Conservation (phyloP, 2,888 invertebrate species). For the Acanthoscelides obtectus region DNA sequence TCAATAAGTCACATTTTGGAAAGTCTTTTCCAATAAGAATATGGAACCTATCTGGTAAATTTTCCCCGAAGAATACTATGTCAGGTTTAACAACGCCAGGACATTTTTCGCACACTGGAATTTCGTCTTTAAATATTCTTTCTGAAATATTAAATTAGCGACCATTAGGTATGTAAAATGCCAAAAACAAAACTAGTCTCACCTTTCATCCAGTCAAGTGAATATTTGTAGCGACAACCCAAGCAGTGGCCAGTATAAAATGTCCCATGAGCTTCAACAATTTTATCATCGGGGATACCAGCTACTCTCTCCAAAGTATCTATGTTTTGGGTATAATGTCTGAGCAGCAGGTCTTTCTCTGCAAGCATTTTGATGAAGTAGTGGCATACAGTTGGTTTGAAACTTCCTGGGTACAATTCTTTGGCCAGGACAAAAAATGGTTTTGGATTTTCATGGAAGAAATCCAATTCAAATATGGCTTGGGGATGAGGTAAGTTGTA, state of each 20-base stretch:
- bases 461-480: constrained; percentile 87
- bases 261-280: constrained; percentile 94
- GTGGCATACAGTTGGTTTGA: constrained; percentile 86
- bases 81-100: constrained; percentile 87
- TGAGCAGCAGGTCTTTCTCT: constrained; percentile 71
- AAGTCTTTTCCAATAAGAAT: constrained; percentile 68
- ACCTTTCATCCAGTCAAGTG: constrained; percentile 85
- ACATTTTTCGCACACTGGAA: constrained; percentile 70
- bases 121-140: constrained; percentile 64
- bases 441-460: constrained; percentile 81
- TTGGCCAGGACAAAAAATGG: constrained; percentile 91
- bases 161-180: too few relatives aligned
- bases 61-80: constrained; percentile 94
- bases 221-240: constrained; percentile 66
- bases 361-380: constrained; percentile 83
- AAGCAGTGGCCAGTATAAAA: constrained; percentile 86
- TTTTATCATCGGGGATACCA: constrained; percentile 74
- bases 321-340: constrained; percentile 88
- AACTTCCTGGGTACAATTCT: constrained; percentile 81
- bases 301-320: constrained; percentile 88
- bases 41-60: constrained; percentile 76
- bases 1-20: constrained; percentile 79
- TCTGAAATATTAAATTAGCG: constrained; percentile 50
- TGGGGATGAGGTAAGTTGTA: constrained; percentile 89
- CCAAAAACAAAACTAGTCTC: too few relatives aligned